phyloP scores from a whole-genome alignment of 1,140 invertebrate species.

The Cotesia glomerata region DNA sequence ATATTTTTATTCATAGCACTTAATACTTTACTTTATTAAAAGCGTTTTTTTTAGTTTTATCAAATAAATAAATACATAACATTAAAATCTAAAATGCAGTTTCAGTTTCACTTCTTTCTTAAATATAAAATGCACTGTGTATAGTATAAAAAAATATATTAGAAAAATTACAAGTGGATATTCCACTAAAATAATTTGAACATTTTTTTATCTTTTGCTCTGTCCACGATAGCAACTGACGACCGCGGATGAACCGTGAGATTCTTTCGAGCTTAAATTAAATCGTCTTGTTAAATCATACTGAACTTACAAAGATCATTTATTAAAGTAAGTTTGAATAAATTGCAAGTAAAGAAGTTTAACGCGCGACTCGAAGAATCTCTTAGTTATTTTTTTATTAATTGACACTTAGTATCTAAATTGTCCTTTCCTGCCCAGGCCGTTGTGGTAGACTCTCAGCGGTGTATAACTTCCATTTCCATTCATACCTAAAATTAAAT shows the following conservation, averaged over 20 bases:
- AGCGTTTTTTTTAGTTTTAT: not conserved
- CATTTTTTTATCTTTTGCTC: conserved; percentile 1
- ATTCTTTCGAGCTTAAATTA: not conserved
- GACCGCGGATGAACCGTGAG: conserved; percentile 16
- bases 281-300: not conserved
- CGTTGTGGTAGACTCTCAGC: conserved; percentile 78
- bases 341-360: conserved; percentile 14
- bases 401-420: conserved; percentile 70
- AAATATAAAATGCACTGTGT: no score
- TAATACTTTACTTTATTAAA: not conserved
- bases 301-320: not conserved
- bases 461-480: conserved; percentile 78
- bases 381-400: not conserved
- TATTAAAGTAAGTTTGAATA: not conserved
- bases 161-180: not conserved
- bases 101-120: not conserved
- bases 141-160: not conserved
- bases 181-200: no score
- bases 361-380: not conserved
- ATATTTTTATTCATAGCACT: not conserved
- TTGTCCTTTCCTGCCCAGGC: conserved; percentile 76
- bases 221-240: conserved; percentile 13
- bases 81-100: not conserved
- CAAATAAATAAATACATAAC: not conserved
- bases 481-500: conserved; percentile 66